Evolutionary conservation across 2,113 vertebrate genomes (phyloP), one percentile per base, ranked within the genome.

Genomic region (Dipodomys merriami): DNA sequence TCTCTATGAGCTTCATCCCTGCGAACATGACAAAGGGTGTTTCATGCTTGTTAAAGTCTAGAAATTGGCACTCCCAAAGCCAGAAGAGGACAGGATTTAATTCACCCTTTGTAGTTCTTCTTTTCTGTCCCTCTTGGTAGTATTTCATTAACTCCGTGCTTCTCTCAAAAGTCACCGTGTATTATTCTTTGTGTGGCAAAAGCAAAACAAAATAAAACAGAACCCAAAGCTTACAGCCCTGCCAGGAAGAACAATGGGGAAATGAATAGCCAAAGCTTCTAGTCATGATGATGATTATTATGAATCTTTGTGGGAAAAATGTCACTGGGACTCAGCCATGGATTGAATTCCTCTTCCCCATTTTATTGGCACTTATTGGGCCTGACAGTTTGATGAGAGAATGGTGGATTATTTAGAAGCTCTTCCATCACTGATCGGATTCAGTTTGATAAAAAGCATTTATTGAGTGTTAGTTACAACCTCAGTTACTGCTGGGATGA

Each of bases 381-480:
- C 18, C 74, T 96, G 96, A 94, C 94, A 96, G 95, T 95, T 95
- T 97, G 91, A 96, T 90, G 95, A 96, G 93, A 91, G 90, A 87
- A 90, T 16, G 87, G 90, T 33, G 65, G 94, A 90, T 96, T 96
- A 95, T 94, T 95, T 95, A 95, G 95, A 95, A 83, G 69, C 93
- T 90, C 83, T 90, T 96, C 88, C 83, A 73, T 94, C 91, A 67
- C 65, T 29, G 84, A 93, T 93, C 1, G 0, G 78, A 83, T 91
- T 79, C 79, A 23, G 82, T 88, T 85, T 95, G 87, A 93, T 90
- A 84, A 95, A 95, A 95, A 89, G 78, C 91, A 82, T 96, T 94
- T 96, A 92, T 22, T 68, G 68, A 94, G 84, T 91, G 92, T 85
- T 95, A 93, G 81, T 79, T 93, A 94, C 85, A 95, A 78, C 82